Percentiles rank a stretch among this genome's conserved stretches.
These are phyloP conservation scores for Silurus asotus DNA, from an alignment of 2,113 vertebrate genomes.

Conservation along the genomic window DNA sequence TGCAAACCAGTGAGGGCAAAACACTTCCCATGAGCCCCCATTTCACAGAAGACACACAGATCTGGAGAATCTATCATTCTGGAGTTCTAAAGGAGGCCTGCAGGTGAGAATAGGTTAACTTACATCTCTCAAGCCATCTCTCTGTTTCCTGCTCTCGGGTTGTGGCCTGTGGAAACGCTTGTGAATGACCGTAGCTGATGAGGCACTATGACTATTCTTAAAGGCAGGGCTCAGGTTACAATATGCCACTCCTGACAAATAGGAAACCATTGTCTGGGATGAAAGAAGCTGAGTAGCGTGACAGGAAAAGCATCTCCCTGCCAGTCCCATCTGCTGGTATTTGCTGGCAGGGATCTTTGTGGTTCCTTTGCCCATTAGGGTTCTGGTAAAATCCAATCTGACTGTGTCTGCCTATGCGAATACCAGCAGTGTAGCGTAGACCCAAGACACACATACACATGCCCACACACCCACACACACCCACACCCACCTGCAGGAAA, in stretches of 20 bases:
- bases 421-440: conserved; percentile 37
- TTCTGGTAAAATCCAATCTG: conserved; percentile 41
- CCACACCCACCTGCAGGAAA: conserved; percentile 25
- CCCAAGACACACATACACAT: conserved; percentile 29
- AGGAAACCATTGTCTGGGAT: conserved; percentile 22
- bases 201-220: conserved; percentile 18
- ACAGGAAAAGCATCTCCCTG: conserved; percentile 33
- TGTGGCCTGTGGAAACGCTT: conserved; percentile 26
- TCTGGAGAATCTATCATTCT: conserved; percentile 28
- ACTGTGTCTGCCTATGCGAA: conserved; percentile 39
- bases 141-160: not conserved
- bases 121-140: not conserved
- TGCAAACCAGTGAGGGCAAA: no score
- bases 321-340: conserved; percentile 39
- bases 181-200: conserved; percentile 24
- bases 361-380: conserved; percentile 33
- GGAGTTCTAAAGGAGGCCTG: not conserved
- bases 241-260: conserved; percentile 36
- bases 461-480: conserved; percentile 27
- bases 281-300: conserved; percentile 18
- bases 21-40: no score
- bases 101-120: not conserved
- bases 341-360: conserved; percentile 32
- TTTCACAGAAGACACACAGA: not conserved
- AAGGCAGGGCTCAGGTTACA: conserved; percentile 21